Evolutionary conservation across 30 jellyfish, hydroid and myxozoan species (phyloP).

Genomic region (Pelagia noctiluca): DNA sequence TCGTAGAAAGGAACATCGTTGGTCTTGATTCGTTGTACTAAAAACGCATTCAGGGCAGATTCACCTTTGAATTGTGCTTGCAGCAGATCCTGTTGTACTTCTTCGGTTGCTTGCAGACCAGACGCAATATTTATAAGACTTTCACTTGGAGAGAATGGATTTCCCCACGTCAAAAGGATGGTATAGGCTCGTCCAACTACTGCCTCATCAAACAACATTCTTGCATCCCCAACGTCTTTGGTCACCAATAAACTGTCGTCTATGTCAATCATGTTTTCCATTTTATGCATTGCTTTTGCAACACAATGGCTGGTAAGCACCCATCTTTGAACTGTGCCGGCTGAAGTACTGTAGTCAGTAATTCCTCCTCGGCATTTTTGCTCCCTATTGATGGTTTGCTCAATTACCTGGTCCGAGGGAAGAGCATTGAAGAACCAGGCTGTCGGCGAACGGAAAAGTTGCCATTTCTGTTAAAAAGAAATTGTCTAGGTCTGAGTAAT

Average conservation of each 20-base stretch:
- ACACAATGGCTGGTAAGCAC: slow-evolving; percentile 23
- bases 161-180: slow-evolving; percentile 9
- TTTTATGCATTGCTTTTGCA: neutral
- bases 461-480: neutral
- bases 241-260: neutral
- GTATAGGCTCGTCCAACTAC: neutral
- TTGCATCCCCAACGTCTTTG: slow-evolving; percentile 11
- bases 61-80: slow-evolving; percentile 7
- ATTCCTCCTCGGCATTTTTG: slow-evolving; percentile 70
- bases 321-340: slow-evolving; percentile 79
- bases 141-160: slow-evolving; percentile 5
- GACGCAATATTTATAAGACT: slow-evolving; percentile 2
- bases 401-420: slow-evolving; percentile 22
- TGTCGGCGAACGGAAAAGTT: slow-evolving; percentile 7
- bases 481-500: neutral
- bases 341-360: slow-evolving; percentile 41
- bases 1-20: slow-evolving; percentile 8
- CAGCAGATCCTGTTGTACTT: neutral
- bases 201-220: slow-evolving; percentile 5
- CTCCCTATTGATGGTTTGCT: slow-evolving; percentile 61
- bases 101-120: slow-evolving; percentile 6
- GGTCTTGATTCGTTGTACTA: neutral
- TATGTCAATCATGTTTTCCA: neutral
- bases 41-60: neutral
- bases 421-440: slow-evolving; percentile 6